Conservation (phyloP, 2,797 vertebrate species). For the Tauraco hartlaubi region DNA sequence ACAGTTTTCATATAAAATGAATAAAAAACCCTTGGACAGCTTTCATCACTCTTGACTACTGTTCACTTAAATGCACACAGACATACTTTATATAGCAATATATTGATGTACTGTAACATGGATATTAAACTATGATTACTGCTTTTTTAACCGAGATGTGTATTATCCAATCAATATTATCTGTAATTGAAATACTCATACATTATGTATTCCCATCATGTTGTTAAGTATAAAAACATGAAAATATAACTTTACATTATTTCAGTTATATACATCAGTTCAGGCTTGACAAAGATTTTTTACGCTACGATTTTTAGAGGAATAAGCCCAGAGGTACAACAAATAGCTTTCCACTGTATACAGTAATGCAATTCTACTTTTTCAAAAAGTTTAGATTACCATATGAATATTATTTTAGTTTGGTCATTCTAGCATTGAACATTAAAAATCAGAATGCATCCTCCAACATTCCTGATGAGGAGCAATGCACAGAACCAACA, state of each 20-base stretch:
- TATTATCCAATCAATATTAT: slow-evolving; percentile 79
- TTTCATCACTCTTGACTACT: slow-evolving; percentile 83
- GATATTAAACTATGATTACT: slow-evolving; percentile 82
- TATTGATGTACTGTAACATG: slow-evolving; percentile 82
- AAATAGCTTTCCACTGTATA: slow-evolving; percentile 76
- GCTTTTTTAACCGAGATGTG: slow-evolving; percentile 79
- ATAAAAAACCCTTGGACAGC: slow-evolving; percentile 83
- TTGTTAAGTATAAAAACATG: slow-evolving; percentile 86
- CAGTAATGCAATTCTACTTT: slow-evolving; percentile 58
- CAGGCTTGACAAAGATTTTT: slow-evolving; percentile 81
- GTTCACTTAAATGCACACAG: slow-evolving; percentile 85
- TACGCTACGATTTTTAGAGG: slow-evolving; percentile 78
- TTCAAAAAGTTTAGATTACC: slow-evolving; percentile 68
- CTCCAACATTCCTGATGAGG: slow-evolving; percentile 74
- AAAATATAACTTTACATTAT: slow-evolving; percentile 89
- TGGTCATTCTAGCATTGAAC: slow-evolving; percentile 77
- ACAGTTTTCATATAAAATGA: slow-evolving; percentile 85
- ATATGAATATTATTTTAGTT: slow-evolving; percentile 76
- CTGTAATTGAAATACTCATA: slow-evolving; percentile 81
- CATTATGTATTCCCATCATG: slow-evolving; percentile 80
- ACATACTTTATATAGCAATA: slow-evolving; percentile 83
- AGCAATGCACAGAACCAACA: slow-evolving; percentile 56
- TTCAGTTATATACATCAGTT: slow-evolving; percentile 85
- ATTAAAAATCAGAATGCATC: slow-evolving; percentile 68
- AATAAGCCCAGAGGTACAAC: slow-evolving; percentile 81